Percentiles rank a stretch among this genome's conserved stretches.
Evolutionary conservation across 2,113 vertebrate species (phyloP).

Genomic region (Nothocercus nigrocapillus): DNA sequence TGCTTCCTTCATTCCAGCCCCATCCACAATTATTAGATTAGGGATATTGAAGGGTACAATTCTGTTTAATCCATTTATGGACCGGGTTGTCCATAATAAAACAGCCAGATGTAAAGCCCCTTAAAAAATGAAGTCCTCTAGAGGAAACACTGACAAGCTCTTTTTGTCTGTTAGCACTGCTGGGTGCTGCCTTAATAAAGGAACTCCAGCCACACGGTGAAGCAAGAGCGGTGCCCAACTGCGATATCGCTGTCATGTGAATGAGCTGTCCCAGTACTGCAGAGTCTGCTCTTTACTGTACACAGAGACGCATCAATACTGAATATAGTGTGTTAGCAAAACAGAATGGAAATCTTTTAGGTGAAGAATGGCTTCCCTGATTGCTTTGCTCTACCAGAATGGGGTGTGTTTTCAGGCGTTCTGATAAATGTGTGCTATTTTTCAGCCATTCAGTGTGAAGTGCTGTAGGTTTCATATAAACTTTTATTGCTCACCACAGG

Average conservation of each 20-base stretch:
- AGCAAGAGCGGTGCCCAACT: neutral
- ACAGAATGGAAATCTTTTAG: slow-evolving; percentile 66
- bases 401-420: slow-evolving; percentile 63
- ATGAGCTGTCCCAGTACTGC: slow-evolving; percentile 29
- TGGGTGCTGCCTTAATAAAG: slow-evolving; percentile 30
- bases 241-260: neutral
- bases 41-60: neutral
- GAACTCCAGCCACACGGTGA: neutral
- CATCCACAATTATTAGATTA: neutral
- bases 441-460: slow-evolving; percentile 67
- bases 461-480: slow-evolving; percentile 61
- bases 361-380: slow-evolving; percentile 67
- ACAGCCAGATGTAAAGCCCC: neutral
- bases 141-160: neutral
- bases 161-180: neutral
- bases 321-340: slow-evolving; percentile 56
- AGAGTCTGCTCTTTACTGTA: slow-evolving; percentile 1
- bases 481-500: slow-evolving; percentile 66
- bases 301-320: slow-evolving; percentile 39
- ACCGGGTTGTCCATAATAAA: neutral
- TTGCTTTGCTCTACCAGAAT: slow-evolving; percentile 64
- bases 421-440: slow-evolving; percentile 71
- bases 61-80: neutral
- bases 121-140: neutral
- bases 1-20: neutral